Base-by-base conservation (phyloP, 1,140 invertebrate genomes). In the Drosophila tristis region DNA sequence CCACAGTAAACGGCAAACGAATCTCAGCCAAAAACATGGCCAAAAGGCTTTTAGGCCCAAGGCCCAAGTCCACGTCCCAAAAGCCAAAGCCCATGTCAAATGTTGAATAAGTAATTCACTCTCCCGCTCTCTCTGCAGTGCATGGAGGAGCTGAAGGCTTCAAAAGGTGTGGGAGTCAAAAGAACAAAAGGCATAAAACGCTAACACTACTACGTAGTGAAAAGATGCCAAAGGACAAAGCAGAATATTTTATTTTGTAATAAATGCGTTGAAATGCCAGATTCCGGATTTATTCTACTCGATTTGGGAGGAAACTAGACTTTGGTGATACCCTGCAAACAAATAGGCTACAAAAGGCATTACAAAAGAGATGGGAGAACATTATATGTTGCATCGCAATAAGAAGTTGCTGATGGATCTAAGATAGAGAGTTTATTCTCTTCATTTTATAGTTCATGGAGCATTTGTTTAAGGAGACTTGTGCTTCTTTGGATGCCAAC, bases 231-330 rank as follows among this genome's bases (percentile, higher is more conserved):
- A 56, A 54, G 45, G 60, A 74, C 66, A 68, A 75, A 78, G 60
- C 57, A 50, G 82, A 77, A 87, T 87, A 87, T 89, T 87, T 87
- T 87, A 87, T 78, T 87, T 87, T 79, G 47, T 65, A 82, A 82
- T 86, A 78, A 65, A 65, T 48, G 74, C 78, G 53, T 53, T 58
- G 65, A 79, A 84, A 74, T 80, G 81, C 50, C 60, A 78, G 73
- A 80, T 80, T 68, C 60, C 75, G 72, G 68, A 78, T 66, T 65
- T 75, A 58, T 80, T 70, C 44, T 13, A 4, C 35, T 39, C 2
- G 15, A 11, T 49, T 47, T 23, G 3, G 20, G 16, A 4, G 25
- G 0, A 47, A 9, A 2, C 13, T 15, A 3, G 11, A 4, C 43
- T 11, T 2, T 3, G 0, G 16, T 11, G 16, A 71, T 72, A 72